Conservation (phyloP, 2,797 vertebrate genomes). For the Tokudaia muenninki region DNA sequence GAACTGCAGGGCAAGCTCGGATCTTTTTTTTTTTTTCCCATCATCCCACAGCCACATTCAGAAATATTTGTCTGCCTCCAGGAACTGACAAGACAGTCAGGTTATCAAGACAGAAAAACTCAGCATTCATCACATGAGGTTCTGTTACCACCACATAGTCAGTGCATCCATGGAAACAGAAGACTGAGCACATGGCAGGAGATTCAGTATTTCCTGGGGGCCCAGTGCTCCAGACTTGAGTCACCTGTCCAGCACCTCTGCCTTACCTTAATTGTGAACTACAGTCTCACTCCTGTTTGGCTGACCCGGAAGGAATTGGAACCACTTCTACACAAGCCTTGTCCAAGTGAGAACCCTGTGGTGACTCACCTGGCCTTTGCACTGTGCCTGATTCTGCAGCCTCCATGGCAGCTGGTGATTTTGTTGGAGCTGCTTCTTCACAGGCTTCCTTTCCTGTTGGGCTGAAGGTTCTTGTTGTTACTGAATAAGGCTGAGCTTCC, state of each 20-base stretch:
- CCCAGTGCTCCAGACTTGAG: constrained; percentile 64
- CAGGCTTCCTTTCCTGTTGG: neutral
- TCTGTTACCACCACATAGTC: no score
- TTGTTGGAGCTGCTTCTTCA: neutral
- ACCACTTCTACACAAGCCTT: no score
- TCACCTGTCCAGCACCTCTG: no score
- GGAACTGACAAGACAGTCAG: neutral
- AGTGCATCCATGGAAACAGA: no score
- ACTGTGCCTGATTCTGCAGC: neutral
- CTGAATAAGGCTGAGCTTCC: neutral
- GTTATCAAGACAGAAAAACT: no score
- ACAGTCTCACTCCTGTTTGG: no score
- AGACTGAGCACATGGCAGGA: no score
- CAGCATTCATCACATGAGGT: no score
- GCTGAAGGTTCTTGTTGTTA: neutral
- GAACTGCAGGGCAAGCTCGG: neutral
- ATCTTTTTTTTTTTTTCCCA: neutral
- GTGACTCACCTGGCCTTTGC: neutral
- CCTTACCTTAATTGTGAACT: no score
- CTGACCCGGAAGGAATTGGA: no score
- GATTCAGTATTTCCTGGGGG: no score
- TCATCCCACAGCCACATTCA: neutral
- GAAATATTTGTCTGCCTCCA: neutral
- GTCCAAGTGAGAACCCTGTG: neutral
- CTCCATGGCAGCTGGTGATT: neutral